Conservation (phyloP, 2,113 vertebrate species). For the Corythornis cristatus region DNA sequence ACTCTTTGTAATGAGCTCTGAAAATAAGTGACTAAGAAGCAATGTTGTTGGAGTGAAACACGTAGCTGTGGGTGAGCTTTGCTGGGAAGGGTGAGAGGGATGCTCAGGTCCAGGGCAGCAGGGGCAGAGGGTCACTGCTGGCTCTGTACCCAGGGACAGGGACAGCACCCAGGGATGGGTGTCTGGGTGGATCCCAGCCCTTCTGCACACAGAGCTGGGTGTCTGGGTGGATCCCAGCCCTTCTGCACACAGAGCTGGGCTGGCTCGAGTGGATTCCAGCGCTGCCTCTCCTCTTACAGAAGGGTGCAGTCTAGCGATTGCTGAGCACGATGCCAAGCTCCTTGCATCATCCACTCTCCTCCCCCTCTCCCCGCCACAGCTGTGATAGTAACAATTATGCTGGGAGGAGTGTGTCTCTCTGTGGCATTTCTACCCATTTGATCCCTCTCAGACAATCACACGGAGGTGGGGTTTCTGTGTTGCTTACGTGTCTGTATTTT, state of each 20-base stretch:
- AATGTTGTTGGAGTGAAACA: neutral
- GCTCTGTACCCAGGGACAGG: neutral
- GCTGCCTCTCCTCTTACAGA: neutral
- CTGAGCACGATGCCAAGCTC: neutral
- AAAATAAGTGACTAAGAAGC: neutral
- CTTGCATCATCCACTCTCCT: slow-evolving; percentile 50
- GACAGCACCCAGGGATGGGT: neutral
- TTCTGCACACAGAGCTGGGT: neutral
- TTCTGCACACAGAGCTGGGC: neutral
- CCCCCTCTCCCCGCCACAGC: neutral
- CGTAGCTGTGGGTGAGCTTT: neutral
- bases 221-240: neutral
- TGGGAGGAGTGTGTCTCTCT: slow-evolving; percentile 9
- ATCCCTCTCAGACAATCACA: neutral
- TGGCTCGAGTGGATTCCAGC: neutral
- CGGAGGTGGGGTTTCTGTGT: slow-evolving; percentile 11
- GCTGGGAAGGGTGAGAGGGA: neutral
- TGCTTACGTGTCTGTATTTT: slow-evolving; percentile 41
- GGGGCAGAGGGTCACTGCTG: neutral
- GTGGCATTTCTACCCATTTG: neutral
- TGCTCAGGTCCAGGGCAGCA: rapidly evolving
- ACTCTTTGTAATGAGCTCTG: slow-evolving; percentile 49
- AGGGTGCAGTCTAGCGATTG: neutral
- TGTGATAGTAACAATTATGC: neutral
- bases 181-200: neutral